Percentiles rank a stretch among this genome's conserved stretches.
phyloP scores from a whole-genome alignment of 2,888 invertebrate species.

The Philaethria dido region DNA sequence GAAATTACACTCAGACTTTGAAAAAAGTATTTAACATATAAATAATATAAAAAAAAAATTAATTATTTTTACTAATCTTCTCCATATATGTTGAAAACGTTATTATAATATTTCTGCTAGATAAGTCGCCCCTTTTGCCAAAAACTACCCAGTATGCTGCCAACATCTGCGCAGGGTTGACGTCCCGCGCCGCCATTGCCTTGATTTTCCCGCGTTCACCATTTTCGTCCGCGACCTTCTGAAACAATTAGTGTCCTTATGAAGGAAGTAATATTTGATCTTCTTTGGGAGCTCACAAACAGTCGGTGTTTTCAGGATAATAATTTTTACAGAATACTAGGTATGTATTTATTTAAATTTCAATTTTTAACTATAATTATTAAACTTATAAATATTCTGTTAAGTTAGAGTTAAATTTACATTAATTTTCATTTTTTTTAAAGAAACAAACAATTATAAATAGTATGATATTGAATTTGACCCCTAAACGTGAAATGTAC shows the following conservation, averaged over 20 bases:
- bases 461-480: slow-evolving; percentile 10
- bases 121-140: slow-evolving; percentile 64
- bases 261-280: slow-evolving; percentile 68
- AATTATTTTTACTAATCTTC: not conserved
- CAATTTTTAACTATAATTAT: not conserved
- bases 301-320: slow-evolving; percentile 67
- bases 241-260: slow-evolving; percentile 66
- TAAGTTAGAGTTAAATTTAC: not conserved
- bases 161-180: slow-evolving; percentile 61
- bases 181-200: slow-evolving; percentile 51
- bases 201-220: slow-evolving; percentile 56
- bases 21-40: not conserved
- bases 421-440: not conserved
- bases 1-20: not conserved
- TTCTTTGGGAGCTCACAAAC: slow-evolving; percentile 58
- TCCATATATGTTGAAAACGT: not conserved
- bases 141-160: slow-evolving; percentile 70
- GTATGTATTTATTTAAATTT: slow-evolving; percentile 49
- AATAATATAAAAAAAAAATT: not conserved
- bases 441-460: not conserved
- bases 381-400: not conserved
- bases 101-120: slow-evolving; percentile 45
- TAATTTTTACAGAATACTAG: slow-evolving; percentile 75
- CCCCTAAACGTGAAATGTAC: slow-evolving; percentile 24
- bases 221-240: slow-evolving; percentile 52